These are phyloP conservation scores for Stigmatopora argus DNA, from an alignment of 2,113 vertebrate genomes.

Conservation along the genomic window DNA sequence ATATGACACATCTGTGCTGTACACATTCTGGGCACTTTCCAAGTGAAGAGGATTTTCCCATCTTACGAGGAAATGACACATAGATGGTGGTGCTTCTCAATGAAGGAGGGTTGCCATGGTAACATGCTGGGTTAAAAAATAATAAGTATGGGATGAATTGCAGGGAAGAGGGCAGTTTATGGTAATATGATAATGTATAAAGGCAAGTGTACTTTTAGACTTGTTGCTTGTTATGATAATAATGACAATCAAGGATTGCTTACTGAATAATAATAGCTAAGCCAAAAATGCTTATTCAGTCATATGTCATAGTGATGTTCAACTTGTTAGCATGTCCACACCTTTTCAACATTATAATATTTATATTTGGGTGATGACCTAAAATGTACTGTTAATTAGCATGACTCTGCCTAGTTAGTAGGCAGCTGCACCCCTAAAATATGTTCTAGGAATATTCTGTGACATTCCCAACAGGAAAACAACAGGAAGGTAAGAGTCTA, in stretches of 20 bases:
- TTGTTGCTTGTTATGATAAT: slow-evolving; percentile 27
- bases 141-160: slow-evolving; percentile 40
- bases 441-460: slow-evolving; percentile 18
- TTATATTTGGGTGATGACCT: background rate
- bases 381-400: background rate
- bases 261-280: background rate
- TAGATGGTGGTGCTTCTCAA: slow-evolving; percentile 53
- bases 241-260: slow-evolving; percentile 23
- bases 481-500: slow-evolving; percentile 14
- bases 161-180: slow-evolving; percentile 53
- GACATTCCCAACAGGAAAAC: slow-evolving; percentile 20
- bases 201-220: slow-evolving; percentile 32
- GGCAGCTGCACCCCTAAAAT: slow-evolving; percentile 10
- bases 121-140: slow-evolving; percentile 58
- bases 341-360: background rate
- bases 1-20: slow-evolving; percentile 17
- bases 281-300: background rate
- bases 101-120: slow-evolving; percentile 70
- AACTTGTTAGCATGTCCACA: background rate
- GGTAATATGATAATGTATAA: slow-evolving; percentile 47
- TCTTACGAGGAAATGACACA: slow-evolving; percentile 44
- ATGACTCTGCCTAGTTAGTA: background rate
- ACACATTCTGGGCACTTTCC: slow-evolving; percentile 37
- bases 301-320: background rate
- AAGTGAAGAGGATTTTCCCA: slow-evolving; percentile 34